These are phyloP conservation scores for Drosophila bunnanda DNA, from an alignment of 2,888 invertebrate genomes.

Conservation along the genomic window DNA sequence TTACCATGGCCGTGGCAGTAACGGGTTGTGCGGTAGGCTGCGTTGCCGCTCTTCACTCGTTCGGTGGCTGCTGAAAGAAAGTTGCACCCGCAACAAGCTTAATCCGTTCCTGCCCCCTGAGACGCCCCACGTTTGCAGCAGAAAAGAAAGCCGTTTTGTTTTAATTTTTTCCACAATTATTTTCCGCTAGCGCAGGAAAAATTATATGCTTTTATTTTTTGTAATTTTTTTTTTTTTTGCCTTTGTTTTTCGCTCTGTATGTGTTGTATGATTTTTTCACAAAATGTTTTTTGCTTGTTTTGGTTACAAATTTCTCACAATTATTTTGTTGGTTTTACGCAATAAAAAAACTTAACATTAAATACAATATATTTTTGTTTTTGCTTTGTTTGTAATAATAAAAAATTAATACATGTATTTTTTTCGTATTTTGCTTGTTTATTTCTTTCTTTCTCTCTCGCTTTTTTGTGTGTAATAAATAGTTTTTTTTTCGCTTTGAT, in stretches of 20 bases:
- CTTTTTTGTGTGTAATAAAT: constrained; percentile 66
- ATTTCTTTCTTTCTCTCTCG: constrained; percentile 52
- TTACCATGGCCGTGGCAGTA: constrained; percentile 35
- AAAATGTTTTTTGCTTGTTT: constrained; percentile 57
- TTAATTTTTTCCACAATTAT: constrained; percentile 79
- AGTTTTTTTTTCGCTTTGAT: constrained; percentile 64
- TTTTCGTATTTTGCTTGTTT: constrained; percentile 55
- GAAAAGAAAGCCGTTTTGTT: constrained; percentile 78
- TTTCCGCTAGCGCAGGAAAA: constrained; percentile 80
- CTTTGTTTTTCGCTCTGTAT: constrained; percentile 46
- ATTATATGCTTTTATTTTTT: constrained; percentile 75
- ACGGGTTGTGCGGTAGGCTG: constrained; percentile 37
- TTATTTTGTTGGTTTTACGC: constrained; percentile 66
- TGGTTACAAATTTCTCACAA: constrained; percentile 79
- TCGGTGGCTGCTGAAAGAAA: constrained; percentile 65
- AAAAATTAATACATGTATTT: constrained; percentile 75
- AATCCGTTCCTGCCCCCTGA: constrained; percentile 46
- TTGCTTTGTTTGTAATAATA: constrained; percentile 59
- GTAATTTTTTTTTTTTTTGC: constrained; percentile 47
- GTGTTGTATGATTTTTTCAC: constrained; percentile 50
- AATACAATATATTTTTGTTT: constrained; percentile 75
- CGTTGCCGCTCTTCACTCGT: constrained; percentile 65
- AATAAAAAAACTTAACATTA: constrained; percentile 80
- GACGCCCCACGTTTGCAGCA: constrained; percentile 3
- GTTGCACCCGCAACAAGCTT: constrained; percentile 58